Evolutionary conservation across 2,113 vertebrate genomes (phyloP).

Genomic region (Noturus placidus): DNA sequence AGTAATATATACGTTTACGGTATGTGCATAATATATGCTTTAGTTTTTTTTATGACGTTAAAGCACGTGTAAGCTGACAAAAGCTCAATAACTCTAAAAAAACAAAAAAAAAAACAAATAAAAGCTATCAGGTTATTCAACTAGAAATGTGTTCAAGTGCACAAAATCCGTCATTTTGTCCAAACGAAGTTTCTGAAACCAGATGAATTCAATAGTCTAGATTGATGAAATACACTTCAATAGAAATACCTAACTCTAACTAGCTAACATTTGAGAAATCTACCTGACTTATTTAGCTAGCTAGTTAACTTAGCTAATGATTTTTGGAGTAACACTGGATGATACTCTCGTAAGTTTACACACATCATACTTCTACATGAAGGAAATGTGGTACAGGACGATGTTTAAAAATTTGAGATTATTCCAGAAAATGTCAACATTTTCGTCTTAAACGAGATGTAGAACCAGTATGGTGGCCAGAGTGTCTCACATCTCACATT

Average conservation of each 20-base stretch:
- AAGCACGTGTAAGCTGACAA: not conserved
- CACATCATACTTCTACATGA: not conserved
- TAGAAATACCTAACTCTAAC: not conserved
- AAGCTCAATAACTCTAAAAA: not conserved
- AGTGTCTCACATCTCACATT: not conserved
- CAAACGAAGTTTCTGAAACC: not conserved
- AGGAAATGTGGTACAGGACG: not conserved
- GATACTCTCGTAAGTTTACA: not conserved
- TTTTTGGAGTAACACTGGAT: not conserved
- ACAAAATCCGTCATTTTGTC: not conserved
- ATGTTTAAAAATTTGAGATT: not conserved
- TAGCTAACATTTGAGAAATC: not conserved
- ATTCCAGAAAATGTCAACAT: not conserved
- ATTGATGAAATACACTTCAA: not conserved
- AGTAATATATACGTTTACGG: too few relatives aligned
- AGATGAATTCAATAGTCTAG: not conserved
- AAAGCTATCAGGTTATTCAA: not conserved
- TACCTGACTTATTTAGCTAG: not conserved
- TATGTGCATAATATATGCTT: not conserved
- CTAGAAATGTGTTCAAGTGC: not conserved
- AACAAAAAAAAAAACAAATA: not conserved
- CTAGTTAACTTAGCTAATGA: not conserved
- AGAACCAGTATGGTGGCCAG: not conserved
- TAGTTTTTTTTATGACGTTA: not conserved
- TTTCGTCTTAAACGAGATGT: not conserved